A percentile compares a stretch with the other conserved stretches of the same genome.
Evolutionary conservation across 2,113 vertebrate genomes (phyloP).

Genomic region (Lasiurus cinereus): DNA sequence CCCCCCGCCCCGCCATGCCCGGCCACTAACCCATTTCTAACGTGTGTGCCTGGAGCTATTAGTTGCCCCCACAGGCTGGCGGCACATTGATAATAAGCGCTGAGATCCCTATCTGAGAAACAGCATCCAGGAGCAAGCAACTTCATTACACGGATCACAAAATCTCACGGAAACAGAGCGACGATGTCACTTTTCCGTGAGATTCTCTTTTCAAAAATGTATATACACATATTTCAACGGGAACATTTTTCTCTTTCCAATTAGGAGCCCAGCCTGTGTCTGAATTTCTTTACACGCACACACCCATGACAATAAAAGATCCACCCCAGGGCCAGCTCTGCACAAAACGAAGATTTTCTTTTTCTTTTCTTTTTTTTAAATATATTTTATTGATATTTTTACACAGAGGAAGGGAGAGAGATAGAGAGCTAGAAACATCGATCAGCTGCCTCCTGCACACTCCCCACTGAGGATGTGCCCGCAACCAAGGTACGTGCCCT

Average conservation of each 20-base stretch:
- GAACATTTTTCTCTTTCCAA: constrained; percentile 43
- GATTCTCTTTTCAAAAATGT: constrained; percentile 47
- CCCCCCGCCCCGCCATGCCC: not conserved
- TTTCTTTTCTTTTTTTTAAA: not conserved
- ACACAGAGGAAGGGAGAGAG: no score
- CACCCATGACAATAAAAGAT: constrained; percentile 29
- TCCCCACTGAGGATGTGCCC: no score
- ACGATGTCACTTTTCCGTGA: constrained; percentile 42
- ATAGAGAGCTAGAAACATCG: no score
- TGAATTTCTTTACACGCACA: constrained; percentile 32
- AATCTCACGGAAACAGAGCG: constrained; percentile 55
- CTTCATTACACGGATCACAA: not conserved
- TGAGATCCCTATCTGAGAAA: constrained; percentile 60
- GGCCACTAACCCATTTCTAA: constrained; percentile 53
- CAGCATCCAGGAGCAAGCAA: constrained; percentile 56
- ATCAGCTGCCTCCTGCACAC: no score
- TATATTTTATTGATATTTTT: no score
- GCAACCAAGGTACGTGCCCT: no score
- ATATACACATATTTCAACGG: constrained; percentile 38
- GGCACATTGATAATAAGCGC: constrained; percentile 70
- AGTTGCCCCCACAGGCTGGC: constrained; percentile 34
- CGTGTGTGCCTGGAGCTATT: constrained; percentile 41
- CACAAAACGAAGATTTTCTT: not conserved
- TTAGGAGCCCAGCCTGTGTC: constrained; percentile 19
- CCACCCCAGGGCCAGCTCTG: not conserved